Base-by-base conservation (phyloP, 2,888 invertebrate genomes). In the Plusia festucae region DNA sequence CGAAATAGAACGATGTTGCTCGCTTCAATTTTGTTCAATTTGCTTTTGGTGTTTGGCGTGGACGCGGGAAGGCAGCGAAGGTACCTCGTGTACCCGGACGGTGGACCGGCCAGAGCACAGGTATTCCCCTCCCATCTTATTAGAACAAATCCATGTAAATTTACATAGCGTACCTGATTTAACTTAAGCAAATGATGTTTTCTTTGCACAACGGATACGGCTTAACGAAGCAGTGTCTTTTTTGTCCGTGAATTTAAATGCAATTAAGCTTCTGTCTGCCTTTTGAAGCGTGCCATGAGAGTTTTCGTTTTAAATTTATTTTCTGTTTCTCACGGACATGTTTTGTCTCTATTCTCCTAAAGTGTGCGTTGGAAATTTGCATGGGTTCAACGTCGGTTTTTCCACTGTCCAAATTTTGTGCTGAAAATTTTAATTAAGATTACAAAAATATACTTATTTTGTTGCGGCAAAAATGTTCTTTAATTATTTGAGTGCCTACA, bases 51-150 rank as follows among this genome's bases (percentile, higher is more conserved):
- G 68, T 82, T 85, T 34, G 82, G 79, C 15, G 85, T 79, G 63
- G 84, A 85, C 67, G 85, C 84, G 64, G 77, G 83, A 60, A 90
- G 96, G 70, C 92, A 95, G 68, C 95, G 91, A 78, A 90, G 96
- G 65, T 96, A 95, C 81, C 91, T 96, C 58, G 92, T 96, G n/a
- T 96, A 95, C 84, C 95, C 96, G 9, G 94, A 95, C 73, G 96
- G 96, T 52, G 94, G 95, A 6, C 95, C 95, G 1, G 96, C 96
- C 58, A 92, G 96, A 90, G 92, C 96, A 53, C 96, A 96, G 95
- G 96, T 96, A 94, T 82, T 55, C 85, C 81, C 82, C 72, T 67
- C 73, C 70, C 79, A 76, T 75, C 70, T 76, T 80, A 73, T 72
- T 77, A 66, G 76, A 82, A 82, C 82, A 81, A 82, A 83, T 83